phyloP scores from a whole-genome alignment of 2,113 vertebrate genomes.

The Eolophus roseicapilla region DNA sequence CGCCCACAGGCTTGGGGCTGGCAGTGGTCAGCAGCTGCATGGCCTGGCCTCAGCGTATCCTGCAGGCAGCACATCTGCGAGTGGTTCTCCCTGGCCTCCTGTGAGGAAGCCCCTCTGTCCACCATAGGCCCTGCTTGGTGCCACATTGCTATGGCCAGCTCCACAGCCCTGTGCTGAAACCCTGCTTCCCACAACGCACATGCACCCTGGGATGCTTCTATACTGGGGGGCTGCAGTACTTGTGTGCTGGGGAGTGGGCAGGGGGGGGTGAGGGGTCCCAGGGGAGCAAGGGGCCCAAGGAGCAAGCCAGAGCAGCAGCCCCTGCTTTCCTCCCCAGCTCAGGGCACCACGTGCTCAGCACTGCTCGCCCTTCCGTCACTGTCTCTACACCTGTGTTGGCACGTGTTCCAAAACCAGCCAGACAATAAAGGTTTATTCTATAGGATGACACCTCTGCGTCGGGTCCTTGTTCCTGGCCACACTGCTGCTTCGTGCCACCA shows the following conservation, averaged over 20 bases:
- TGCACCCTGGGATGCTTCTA: neutral
- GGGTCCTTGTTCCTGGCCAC: neutral
- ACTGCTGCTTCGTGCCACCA: neutral
- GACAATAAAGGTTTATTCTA: slow-evolving; percentile 58
- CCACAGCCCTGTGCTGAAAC: neutral
- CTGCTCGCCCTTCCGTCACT: neutral
- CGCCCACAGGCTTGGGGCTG: accelerated
- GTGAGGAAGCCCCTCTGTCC: neutral
- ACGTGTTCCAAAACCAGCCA: slow-evolving; percentile 36
- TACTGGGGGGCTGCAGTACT: neutral
- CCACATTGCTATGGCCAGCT: neutral
- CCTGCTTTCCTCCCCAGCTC: neutral
- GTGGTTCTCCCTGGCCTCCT: neutral
- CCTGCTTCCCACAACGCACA: neutral
- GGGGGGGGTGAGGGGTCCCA: neutral
- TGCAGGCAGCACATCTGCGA: neutral
- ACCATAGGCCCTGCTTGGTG: neutral
- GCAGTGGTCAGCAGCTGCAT: neutral
- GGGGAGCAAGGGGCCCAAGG: neutral
- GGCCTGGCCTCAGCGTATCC: neutral
- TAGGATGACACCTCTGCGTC: neutral
- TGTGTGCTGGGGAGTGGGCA: neutral
- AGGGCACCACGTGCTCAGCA: neutral
- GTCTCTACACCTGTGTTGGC: neutral
- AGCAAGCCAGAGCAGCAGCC: neutral